phyloP scores from a whole-genome alignment of 2,113 vertebrate genomes.

The Enhydra lutris region DNA sequence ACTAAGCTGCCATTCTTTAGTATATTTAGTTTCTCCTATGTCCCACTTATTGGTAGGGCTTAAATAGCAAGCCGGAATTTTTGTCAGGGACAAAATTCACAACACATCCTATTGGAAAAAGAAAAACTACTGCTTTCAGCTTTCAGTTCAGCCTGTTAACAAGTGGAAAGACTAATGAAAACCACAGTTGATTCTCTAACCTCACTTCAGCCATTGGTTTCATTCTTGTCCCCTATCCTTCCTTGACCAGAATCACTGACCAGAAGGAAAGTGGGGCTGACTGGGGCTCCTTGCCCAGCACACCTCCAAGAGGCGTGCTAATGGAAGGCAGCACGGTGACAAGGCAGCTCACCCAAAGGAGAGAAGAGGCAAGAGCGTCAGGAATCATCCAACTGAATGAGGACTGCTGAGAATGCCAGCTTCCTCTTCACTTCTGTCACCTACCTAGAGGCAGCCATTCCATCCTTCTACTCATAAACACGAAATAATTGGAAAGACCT shows the following conservation, averaged over 20 bases:
- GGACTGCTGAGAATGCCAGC: neutral
- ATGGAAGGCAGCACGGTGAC: conserved; percentile 12
- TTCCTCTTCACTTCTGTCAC: neutral
- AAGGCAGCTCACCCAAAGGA: neutral
- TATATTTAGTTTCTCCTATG: neutral
- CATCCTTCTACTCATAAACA: neutral
- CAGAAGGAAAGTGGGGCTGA: neutral
- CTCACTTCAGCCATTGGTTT: conserved; percentile 38
- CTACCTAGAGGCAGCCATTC: neutral
- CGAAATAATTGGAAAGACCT: neutral
- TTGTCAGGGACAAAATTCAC: neutral
- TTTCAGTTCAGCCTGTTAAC: conserved; percentile 31
- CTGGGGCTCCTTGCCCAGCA: neutral
- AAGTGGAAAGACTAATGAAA: conserved; percentile 23
- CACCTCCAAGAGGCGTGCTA: neutral
- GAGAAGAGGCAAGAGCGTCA: neutral
- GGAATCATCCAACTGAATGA: neutral
- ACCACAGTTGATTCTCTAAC: neutral
- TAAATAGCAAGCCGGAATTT: neutral
- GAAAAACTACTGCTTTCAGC: neutral
- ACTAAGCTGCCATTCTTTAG: neutral
- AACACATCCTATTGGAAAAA: neutral
- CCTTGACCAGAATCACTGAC: conserved; percentile 13
- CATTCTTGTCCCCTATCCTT: conserved; percentile 22
- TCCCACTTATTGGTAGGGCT: neutral